These are phyloP conservation scores for Rachycentron canadum DNA, from an alignment of 2,797 vertebrate genomes.

Conservation along the genomic window DNA sequence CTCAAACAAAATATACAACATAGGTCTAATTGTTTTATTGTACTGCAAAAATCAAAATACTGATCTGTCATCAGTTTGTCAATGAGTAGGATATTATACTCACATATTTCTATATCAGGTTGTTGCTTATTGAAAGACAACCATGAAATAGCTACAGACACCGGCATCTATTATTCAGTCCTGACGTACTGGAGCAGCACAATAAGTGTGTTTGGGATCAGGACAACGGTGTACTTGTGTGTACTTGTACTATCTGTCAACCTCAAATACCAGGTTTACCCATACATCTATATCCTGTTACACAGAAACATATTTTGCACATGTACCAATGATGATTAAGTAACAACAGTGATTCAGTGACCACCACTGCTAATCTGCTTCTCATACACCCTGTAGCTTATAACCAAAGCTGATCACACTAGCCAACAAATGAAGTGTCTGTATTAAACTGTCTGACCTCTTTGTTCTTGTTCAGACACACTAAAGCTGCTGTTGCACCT, in stretches of 20 bases:
- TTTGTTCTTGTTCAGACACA: constrained; percentile 9
- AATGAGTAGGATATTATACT: too few species aligned
- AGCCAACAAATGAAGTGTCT: not conserved
- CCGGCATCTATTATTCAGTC: constrained; percentile 17
- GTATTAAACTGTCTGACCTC: constrained; percentile 17
- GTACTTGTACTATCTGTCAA: constrained; percentile 20
- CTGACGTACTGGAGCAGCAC: not conserved
- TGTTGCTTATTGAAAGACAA: constrained; percentile 7
- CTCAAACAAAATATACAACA: too few species aligned
- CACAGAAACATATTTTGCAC: not conserved
- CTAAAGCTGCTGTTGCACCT: constrained; percentile 12
- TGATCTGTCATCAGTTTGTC: too few species aligned
- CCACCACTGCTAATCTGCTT: not conserved
- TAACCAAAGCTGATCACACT: not conserved
- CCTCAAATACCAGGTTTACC: not conserved
- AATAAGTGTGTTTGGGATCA: constrained; percentile 5
- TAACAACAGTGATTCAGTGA: not conserved
- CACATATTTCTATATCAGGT: not conserved
- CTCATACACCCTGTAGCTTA: not conserved
- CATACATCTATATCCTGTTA: not conserved
- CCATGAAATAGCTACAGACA: not conserved
- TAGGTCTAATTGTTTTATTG: too few species aligned
- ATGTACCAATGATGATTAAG: not conserved
- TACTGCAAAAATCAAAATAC: too few species aligned
- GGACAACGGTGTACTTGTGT: not conserved